Conservation (phyloP, 2,888 invertebrate species). For the Horisme vitalbata region DNA sequence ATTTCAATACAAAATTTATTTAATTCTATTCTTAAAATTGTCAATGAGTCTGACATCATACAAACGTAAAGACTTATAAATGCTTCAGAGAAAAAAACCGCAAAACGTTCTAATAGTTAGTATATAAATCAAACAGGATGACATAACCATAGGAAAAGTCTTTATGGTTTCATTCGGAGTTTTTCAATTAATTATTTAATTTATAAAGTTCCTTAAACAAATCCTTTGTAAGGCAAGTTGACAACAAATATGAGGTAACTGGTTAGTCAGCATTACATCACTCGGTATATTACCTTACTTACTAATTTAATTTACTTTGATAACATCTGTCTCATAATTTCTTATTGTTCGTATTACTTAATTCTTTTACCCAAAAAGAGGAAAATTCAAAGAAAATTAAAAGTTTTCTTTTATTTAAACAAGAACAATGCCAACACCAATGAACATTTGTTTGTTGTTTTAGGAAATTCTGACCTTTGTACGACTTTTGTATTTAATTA, state of each 20-base stretch:
- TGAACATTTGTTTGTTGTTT: not conserved
- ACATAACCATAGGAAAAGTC: no score
- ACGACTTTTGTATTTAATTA: not conserved
- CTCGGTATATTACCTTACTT: not conserved
- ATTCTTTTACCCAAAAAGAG: not conserved
- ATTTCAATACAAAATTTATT: no score
- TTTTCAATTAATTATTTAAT: slow-evolving; percentile 2
- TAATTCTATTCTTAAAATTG: no score
- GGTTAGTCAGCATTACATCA: slow-evolving; percentile 10
- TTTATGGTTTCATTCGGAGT: slow-evolving; percentile 6
- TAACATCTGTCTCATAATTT: not conserved
- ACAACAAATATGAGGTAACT: slow-evolving; percentile 3
- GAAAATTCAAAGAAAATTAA: not conserved
- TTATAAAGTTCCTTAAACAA: slow-evolving; percentile 14
- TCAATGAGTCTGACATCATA: no score
- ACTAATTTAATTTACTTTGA: not conserved
- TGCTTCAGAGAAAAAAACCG: no score
- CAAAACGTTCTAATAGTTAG: no score
- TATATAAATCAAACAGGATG: no score
- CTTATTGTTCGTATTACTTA: slow-evolving; percentile 6
- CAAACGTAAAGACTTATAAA: no score
- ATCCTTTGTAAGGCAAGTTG: not conserved
- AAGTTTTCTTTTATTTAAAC: not conserved
- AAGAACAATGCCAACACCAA: slow-evolving; percentile 6
- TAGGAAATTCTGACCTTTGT: no score